phyloP scores from a whole-genome alignment of 2,888 invertebrate genomes.

The Dusona sp. region DNA sequence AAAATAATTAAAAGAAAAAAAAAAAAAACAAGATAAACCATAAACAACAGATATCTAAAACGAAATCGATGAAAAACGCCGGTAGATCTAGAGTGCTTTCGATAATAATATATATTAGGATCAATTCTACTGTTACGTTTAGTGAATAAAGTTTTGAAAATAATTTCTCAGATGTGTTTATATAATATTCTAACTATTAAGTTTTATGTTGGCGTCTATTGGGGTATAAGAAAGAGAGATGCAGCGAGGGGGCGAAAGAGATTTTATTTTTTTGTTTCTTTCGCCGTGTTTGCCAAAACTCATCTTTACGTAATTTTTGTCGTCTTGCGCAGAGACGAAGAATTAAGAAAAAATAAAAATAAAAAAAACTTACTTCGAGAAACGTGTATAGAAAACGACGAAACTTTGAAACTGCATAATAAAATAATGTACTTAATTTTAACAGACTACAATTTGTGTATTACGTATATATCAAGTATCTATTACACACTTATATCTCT shows the following conservation, averaged over 20 bases:
- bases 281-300: constrained; percentile 33
- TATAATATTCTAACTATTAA: constrained; percentile 25
- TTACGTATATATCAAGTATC: not conserved
- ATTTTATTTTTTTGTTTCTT: constrained; percentile 24
- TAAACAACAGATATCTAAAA: constrained; percentile 8
- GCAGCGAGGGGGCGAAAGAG: constrained; percentile 5
- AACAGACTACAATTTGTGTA: constrained; percentile 37
- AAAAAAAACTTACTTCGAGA: constrained; percentile 8
- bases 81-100: constrained; percentile 68
- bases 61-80: constrained; percentile 45
- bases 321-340: constrained; percentile 10
- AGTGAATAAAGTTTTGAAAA: constrained; percentile 69
- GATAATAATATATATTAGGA: constrained; percentile 70
- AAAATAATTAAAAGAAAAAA: constrained; percentile 27
- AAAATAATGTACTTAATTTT: constrained; percentile 58
- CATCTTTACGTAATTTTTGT: constrained; percentile 14
- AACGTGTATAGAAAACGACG: constrained; percentile 54
- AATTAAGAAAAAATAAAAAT: not conserved
- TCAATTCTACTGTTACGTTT: constrained; percentile 69
- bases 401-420: constrained; percentile 50
- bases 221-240: not conserved
- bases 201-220: constrained; percentile 20
- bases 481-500: not conserved
- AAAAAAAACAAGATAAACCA: not conserved
- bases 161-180: constrained; percentile 56